Evolutionary conservation across 1,140 invertebrate species (phyloP), one percentile per base, ranked within the genome.

Genomic region (Drosophila nikananu): DNA sequence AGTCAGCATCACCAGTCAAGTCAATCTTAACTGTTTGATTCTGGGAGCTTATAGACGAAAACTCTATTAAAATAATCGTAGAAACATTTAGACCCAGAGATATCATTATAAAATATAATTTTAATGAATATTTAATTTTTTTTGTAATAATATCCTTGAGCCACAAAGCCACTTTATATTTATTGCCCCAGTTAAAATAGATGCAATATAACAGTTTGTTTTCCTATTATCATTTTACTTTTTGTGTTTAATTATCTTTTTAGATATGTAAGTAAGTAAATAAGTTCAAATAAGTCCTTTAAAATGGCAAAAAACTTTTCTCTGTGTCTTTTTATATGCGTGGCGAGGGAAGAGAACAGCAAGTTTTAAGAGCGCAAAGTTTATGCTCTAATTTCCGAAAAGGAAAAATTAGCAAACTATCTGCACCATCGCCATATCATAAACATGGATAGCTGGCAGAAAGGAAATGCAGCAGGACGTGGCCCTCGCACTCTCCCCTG

Each of bases 351-450:
- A 30, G 63, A 51, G 55, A 19, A 39, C 27, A 23, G 51, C 62
- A 78, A 84, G 68, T 90, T 90, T 87, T 87, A 83, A 81, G 81
- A 90, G 81, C 65, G 51, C 46, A 80, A 89, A 87, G 73, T 87
- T 87, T 87, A 87, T 87, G 84, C 84, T 87, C 84, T 87, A 87
- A 87, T 87, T 89, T 89, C 84, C 84, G 86, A 82, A 90, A 90
- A 90, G 81, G 86, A 89, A 90, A 90, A 89, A 90, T 90, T 90
- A 89, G 86, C 78, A 86, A 89, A 89, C 81, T 90, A 89, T 90
- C 84, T 89, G 75, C 86, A 61, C 86, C 81, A 89, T 87, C 80
- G 86, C 86, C 86, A 90, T 86, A 86, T 86, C 86, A 91, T 89
- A 86, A 90, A 89, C 74, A 70, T 77, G 75, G 42, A 59, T 76